Percentiles rank a stretch among this genome's conserved stretches.
These are phyloP conservation scores for Silurus meridionalis DNA, from an alignment of 2,113 vertebrate species.

Conservation along the genomic window DNA sequence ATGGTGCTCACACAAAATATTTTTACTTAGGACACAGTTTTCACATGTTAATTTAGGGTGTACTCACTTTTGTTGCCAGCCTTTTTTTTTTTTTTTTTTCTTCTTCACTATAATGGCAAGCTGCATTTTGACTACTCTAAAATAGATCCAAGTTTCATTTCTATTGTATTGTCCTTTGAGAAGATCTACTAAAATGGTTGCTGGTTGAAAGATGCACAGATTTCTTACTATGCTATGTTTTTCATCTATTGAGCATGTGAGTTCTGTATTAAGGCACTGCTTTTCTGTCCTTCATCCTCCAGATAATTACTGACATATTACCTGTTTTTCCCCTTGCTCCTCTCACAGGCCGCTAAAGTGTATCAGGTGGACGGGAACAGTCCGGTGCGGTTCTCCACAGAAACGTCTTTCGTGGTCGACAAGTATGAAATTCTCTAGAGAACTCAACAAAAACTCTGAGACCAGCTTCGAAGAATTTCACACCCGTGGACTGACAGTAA, in stretches of 20 bases:
- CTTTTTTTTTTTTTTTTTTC: too few relatives aligned
- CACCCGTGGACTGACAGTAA: constrained; percentile 50
- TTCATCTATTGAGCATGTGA: background rate
- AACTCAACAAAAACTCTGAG: background rate
- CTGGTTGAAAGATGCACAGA: background rate
- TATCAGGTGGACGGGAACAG: constrained; percentile 83
- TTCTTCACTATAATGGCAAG: too few relatives aligned
- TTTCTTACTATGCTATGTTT: background rate
- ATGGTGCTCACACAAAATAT: too few relatives aligned
- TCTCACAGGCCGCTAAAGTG: constrained; percentile 81
- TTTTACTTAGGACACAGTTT: too few relatives aligned
- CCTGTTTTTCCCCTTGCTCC: background rate
- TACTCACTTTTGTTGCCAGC: too few relatives aligned
- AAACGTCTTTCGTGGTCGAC: constrained; percentile 86
- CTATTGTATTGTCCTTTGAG: too few relatives aligned
- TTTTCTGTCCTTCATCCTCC: background rate
- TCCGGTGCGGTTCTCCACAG: constrained; percentile 83
- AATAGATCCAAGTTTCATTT: too few relatives aligned
- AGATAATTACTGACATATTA: background rate
- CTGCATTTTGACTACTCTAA: too few relatives aligned
- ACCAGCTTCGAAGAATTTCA: constrained; percentile 34
- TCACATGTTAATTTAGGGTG: too few relatives aligned
- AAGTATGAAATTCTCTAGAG: constrained; percentile 88
- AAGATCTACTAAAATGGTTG: too few relatives aligned
- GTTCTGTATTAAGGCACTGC: background rate